Base-by-base conservation (phyloP, 2,113 vertebrate genomes). In the Jaculus jaculus region DNA sequence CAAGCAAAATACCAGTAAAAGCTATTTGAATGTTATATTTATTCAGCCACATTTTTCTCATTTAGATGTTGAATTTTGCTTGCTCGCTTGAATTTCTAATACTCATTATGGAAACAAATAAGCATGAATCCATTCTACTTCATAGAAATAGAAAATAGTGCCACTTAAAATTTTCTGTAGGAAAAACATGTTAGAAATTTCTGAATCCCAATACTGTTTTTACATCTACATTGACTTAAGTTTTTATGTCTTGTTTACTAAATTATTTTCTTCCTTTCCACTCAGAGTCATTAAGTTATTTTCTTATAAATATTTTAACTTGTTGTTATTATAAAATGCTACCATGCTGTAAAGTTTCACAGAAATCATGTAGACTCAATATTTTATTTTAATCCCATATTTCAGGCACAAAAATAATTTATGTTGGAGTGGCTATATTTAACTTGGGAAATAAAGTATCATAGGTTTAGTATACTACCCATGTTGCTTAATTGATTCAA, bases 11-110 rank as follows among this genome's bases (percentile, higher is more conserved):
- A 65, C 20, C 82, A 86, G 42, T 89, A 85, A 51, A 5, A 90
- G 20, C 12, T 78, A 74, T 37, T 21, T 87, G 21, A 71, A 15
- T 34, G n/a, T 83, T 82, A 75, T 0, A 58, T 69, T 6, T 68
- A 85, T 92, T 91, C n/a, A 83, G 13, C 4, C 32, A 84, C 5
- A 72, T 60, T 90, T 96, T 90, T 87, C 51, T 71, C 13, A 82
- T 83, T 94, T 95, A 72, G 72, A 26, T 91, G 13, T 34, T 89
- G n/a, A 28, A 86, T 95, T 87, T n/a, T 78, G 24, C n/a, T 95
- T 95, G 20, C 7, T 74, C 79, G 24, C 34, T 93, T 17, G 51
- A 88, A 91, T 89, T 82, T 71, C 58, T 77, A 39, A 71, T 82
- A 75, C 4, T 21, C 15, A 39, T 77, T 90, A 54, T 18, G 37